Percentiles rank a stretch among this genome's conserved stretches.
Conservation (phyloP, 2,113 vertebrate species). For the Anser brachyrhynchus region DNA sequence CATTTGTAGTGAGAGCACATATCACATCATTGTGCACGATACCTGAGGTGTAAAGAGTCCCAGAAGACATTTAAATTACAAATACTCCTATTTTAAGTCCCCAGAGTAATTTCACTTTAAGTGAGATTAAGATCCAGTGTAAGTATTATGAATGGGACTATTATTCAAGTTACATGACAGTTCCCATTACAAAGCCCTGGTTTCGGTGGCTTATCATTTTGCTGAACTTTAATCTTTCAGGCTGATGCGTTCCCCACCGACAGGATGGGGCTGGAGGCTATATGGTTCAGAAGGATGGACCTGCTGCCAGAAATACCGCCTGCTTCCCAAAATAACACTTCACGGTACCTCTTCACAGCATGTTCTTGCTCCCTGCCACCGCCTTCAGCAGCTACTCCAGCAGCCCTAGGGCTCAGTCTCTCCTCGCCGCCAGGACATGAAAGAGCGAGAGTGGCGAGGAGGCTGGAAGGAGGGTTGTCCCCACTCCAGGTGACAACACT, state of each 20-base stretch:
- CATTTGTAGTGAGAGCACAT: not conserved
- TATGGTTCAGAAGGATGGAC: not conserved
- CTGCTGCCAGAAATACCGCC: slow-evolving; percentile 25
- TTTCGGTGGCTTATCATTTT: slow-evolving; percentile 53
- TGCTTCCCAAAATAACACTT: slow-evolving; percentile 31
- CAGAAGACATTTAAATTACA: slow-evolving; percentile 37
- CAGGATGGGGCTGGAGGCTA: slow-evolving; percentile 34
- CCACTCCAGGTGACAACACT: not conserved
- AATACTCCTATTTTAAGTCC: slow-evolving; percentile 38
- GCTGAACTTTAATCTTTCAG: slow-evolving; percentile 59
- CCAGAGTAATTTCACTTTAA: slow-evolving; percentile 46
- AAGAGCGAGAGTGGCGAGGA: not conserved
- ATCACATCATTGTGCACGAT: not conserved
- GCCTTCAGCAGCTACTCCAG: not conserved
- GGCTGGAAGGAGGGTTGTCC: not conserved
- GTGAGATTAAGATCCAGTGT: slow-evolving; percentile 52
- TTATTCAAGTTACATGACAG: slow-evolving; percentile 44
- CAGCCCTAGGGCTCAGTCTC: not conserved
- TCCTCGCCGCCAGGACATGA: rapidly evolving
- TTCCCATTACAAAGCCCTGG: slow-evolving; percentile 42
- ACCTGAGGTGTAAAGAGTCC: not conserved
- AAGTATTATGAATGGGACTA: slow-evolving; percentile 58
- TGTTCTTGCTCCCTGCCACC: not conserved
- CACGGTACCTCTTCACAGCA: not conserved
- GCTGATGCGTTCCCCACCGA: not conserved